Evolutionary conservation across 2,113 vertebrate genomes (phyloP), one percentile per base, ranked within the genome.

Genomic region (Danionella cerebrum): DNA sequence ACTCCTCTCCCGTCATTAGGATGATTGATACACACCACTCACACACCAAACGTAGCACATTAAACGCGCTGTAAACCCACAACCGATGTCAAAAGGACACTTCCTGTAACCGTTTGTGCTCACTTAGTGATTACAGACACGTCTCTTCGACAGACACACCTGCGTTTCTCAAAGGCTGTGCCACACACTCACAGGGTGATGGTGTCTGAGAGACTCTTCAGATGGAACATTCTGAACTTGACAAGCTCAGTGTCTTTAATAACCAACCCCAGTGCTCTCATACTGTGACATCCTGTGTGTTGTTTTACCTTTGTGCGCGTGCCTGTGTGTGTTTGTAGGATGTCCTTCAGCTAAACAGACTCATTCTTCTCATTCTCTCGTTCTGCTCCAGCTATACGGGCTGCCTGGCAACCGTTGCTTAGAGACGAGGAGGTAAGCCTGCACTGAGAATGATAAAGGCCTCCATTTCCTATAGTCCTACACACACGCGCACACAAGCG

Each of bases 391-490:
- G 66, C 69, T 55, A 62, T 72, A 66, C 27, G 39, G 12, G 31
- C 57, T 70, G 50, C 72, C 44, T 75, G 55, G 73, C 73, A 78
- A 73, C 67, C 27, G 68, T 78, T 75, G 59, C 45, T 67, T 53
- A 45, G 70, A 65, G 52, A 76, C 51, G 24, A 29, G 13, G 51
- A 70, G 66, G 59, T 70, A 59, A 74, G 53, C 39, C 65, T 44
- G 39, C 44, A 38, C 39, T 19, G 48, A 44, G 35, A 42, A 70
- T 63, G 54, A 70, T 50, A 65, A 41, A 64, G 31, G 27, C 25
- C 52, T 64, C 25, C 44, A 59, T 58, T 58, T 57, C 50, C 13
- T 64, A 57, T 29, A 70, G 50, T 50, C 42, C 44, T 48, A 59
- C 19, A 57, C 57, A 65, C 55, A 59, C 63, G 52, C 21, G 27